A percentile compares a stretch with the other conserved stretches of the same genome.
Conservation (phyloP, 2,888 invertebrate genomes). For the Galerucella pusilla region DNA sequence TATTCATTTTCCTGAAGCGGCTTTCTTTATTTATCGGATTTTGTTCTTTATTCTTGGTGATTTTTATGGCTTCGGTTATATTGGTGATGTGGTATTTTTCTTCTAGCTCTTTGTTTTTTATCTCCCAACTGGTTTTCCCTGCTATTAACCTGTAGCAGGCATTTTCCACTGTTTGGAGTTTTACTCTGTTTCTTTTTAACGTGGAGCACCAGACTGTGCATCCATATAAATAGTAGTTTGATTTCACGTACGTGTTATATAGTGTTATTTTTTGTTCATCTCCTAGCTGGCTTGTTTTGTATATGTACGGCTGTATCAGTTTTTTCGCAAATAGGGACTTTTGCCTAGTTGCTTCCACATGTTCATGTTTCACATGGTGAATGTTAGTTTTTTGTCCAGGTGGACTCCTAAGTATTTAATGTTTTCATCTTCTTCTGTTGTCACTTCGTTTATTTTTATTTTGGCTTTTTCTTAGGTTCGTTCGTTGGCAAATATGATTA, state of each 20-base stretch:
- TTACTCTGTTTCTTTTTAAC: neutral
- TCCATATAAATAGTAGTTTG: neutral
- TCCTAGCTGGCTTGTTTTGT: neutral
- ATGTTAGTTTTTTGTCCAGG: neutral
- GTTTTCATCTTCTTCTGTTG: neutral
- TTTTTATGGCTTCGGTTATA: too few relatives aligned
- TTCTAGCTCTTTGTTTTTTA: neutral
- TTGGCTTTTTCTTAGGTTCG: too few relatives aligned
- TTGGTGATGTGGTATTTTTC: too few relatives aligned
- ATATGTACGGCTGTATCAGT: neutral
- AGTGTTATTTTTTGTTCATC: neutral
- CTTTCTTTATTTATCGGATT: too few relatives aligned
- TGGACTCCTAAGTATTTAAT: neutral
- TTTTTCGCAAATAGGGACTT: neutral
- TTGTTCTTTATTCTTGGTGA: too few relatives aligned
- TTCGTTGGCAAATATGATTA: neutral
- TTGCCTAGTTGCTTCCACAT: neutral
- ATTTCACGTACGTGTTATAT: neutral
- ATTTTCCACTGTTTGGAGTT: neutral
- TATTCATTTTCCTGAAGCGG: too few relatives aligned
- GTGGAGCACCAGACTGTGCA: neutral
- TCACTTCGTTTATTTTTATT: neutral
- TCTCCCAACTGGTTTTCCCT: too few relatives aligned
- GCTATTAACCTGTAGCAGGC: neutral
- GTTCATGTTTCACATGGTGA: neutral